A percentile compares a stretch with the other conserved stretches of the same genome.
Conservation (phyloP, 2,797 vertebrate genomes). For the Gymnoscopelus microlampas region DNA sequence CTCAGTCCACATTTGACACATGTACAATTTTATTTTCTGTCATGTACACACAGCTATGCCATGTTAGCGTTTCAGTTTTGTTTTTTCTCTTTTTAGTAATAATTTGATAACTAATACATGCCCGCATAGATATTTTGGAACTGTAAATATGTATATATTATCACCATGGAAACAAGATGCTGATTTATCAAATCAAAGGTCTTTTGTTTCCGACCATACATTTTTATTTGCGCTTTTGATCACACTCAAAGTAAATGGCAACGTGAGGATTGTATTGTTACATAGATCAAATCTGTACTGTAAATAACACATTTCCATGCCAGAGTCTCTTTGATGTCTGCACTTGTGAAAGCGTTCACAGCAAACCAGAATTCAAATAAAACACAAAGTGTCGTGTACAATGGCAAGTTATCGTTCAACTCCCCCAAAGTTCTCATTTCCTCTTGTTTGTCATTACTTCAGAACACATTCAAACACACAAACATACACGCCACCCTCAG, state of each 20-base stretch:
- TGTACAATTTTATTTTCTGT: slow-evolving; percentile 94
- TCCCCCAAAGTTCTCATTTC: not conserved
- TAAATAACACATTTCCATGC: slow-evolving; percentile 78
- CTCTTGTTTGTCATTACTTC: slow-evolving; percentile 32
- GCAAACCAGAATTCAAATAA: slow-evolving; percentile 13
- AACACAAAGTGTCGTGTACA: slow-evolving; percentile 31
- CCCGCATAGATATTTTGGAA: slow-evolving; percentile 87
- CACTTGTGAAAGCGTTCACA: slow-evolving; percentile 1
- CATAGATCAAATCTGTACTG: slow-evolving; percentile 86
- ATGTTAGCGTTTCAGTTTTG: slow-evolving; percentile 86
- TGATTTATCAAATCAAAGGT: slow-evolving; percentile 85
- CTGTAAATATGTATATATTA: slow-evolving; percentile 84
- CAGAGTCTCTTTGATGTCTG: slow-evolving; percentile 13
- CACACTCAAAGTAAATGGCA: slow-evolving; percentile 83
- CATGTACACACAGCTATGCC: slow-evolving; percentile 93
- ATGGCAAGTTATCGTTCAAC: slow-evolving; percentile 20
- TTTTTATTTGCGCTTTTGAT: slow-evolving; percentile 82
- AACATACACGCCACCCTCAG: slow-evolving; percentile 38
- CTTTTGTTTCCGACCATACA: slow-evolving; percentile 79
- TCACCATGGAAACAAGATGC: slow-evolving; percentile 96
- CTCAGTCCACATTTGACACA: slow-evolving; percentile 84
- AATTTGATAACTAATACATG: slow-evolving; percentile 92
- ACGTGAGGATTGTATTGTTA: slow-evolving; percentile 83
- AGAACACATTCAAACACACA: slow-evolving; percentile 43
- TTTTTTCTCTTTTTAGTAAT: slow-evolving; percentile 72